A percentile compares a stretch with the other conserved stretches of the same genome.
Evolutionary conservation across 2,888 invertebrate genomes (phyloP).

Genomic region (Agonopterix subpropinquella): DNA sequence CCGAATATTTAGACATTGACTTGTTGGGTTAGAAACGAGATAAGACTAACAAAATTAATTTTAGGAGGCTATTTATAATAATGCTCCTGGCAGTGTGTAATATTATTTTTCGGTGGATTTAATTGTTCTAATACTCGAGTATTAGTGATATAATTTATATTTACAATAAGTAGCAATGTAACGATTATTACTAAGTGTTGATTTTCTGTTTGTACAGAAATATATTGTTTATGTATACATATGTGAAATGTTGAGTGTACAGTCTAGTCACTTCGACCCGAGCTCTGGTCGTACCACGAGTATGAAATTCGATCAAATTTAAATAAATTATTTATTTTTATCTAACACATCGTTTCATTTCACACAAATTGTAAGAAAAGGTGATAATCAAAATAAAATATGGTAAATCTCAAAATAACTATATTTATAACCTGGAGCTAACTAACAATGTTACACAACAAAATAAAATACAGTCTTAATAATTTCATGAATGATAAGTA

Average conservation of each 20-base stretch:
- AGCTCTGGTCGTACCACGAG: conserved; percentile 62
- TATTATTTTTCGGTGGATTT: conserved; percentile 69
- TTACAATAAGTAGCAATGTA: conserved; percentile 69
- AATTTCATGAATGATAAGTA: conserved; percentile 73
- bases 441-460: conserved; percentile 70
- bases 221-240: conserved; percentile 61
- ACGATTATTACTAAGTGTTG: conserved; percentile 69
- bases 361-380: conserved; percentile 5
- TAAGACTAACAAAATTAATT: conserved; percentile 69
- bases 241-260: conserved; percentile 71
- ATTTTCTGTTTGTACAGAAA: conserved; percentile 70
- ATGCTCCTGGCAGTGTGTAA: conserved; percentile 63
- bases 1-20: conserved; percentile 33
- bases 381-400: conserved; percentile 20
- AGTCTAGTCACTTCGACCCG: conserved; percentile 71
- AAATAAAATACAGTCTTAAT: conserved; percentile 74
- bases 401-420: conserved; percentile 63
- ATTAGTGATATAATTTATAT: conserved; percentile 70
- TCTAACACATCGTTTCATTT: conserved; percentile 46
- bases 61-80: conserved; percentile 53
- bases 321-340: conserved; percentile 74
- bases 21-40: conserved; percentile 49
- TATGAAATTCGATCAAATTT: conserved; percentile 57
- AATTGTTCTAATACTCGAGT: conserved; percentile 73
- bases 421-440: conserved; percentile 70